Evolutionary conservation across 2,888 invertebrate species (phyloP), one percentile per base, ranked within the genome.

Genomic region (Amaurobius ferox): DNA sequence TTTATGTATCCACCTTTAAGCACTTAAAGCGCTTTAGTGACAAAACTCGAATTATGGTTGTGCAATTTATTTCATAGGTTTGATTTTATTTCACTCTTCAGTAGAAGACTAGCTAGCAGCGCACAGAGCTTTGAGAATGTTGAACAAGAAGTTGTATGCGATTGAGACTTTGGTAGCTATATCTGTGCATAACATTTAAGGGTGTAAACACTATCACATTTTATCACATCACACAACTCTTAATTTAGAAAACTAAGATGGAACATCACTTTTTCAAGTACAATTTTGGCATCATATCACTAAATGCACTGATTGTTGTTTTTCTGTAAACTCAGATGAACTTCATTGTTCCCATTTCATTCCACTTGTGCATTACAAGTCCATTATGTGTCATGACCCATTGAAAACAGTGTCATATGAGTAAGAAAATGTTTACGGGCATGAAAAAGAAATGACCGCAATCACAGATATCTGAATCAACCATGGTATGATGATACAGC

Each of bases 281-380:
- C 85, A 85, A 85, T 83, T 86, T 86, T 86, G 86, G 86, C 86
- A 86, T 86, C 79, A 74, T 86, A 86, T 86, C 86, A 86, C 86
- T 86, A 86, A 86, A 86, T 86, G 86, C 86, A 86, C 86, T 86
- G 86, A 83, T 83, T 83, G 83, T 83, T 83, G 77, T 83, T 83
- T 44, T 70, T 83, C 76, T 77, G 77, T 83, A 76, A 81, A 70
- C 66, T 83, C 67, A 71, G 83, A 64, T 83, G 83, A 76, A 74
- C 76, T 83, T 74, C 61, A 74, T 83, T 74, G 74, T 83, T 70
- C 83, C 76, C 68, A 74, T 70, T 64, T 76, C 74, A 67, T 83
- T 83, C 83, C 83, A 76, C 83, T 83, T 83, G 76, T 83, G 76
- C 68, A 68, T 76, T 62, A 81, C 83, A 77, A 83, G 85, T 77